These are phyloP conservation scores for Phyllostomus discolor DNA, from an alignment of 2,113 vertebrate species.

Conservation along the genomic window DNA sequence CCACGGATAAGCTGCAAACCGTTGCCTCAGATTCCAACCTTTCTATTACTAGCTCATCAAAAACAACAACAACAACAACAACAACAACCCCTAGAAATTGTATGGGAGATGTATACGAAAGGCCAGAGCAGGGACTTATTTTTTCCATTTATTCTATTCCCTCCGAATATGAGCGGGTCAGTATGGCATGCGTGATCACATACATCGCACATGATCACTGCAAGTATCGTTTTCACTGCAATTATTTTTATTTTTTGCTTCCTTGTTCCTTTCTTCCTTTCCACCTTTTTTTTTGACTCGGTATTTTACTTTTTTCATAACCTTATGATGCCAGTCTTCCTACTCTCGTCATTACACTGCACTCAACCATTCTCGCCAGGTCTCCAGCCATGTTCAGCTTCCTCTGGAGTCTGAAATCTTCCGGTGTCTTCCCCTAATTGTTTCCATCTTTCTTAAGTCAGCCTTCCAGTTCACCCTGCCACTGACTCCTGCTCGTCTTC, in stretches of 20 bases:
- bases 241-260: neutral
- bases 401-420: neutral
- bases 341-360: neutral
- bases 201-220: neutral
- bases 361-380: neutral
- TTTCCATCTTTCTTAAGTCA: slow-evolving; percentile 13
- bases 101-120: neutral
- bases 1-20: neutral
- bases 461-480: neutral
- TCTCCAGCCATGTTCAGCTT: neutral
- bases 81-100: neutral
- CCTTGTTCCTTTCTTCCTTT: neutral
- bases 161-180: neutral
- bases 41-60: neutral
- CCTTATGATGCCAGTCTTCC: neutral
- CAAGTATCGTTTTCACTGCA: too few species aligned
- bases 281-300: neutral
- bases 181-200: neutral
- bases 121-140: neutral
- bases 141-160: neutral
- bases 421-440: neutral
- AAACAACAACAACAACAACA: neutral
- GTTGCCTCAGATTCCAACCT: neutral
- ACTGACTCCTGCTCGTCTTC: neutral
- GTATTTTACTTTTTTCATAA: neutral